A percentile compares a stretch with the other conserved stretches of the same genome.
Evolutionary conservation across 2,113 vertebrate genomes (phyloP).

Genomic region (Perognathus longimembris): DNA sequence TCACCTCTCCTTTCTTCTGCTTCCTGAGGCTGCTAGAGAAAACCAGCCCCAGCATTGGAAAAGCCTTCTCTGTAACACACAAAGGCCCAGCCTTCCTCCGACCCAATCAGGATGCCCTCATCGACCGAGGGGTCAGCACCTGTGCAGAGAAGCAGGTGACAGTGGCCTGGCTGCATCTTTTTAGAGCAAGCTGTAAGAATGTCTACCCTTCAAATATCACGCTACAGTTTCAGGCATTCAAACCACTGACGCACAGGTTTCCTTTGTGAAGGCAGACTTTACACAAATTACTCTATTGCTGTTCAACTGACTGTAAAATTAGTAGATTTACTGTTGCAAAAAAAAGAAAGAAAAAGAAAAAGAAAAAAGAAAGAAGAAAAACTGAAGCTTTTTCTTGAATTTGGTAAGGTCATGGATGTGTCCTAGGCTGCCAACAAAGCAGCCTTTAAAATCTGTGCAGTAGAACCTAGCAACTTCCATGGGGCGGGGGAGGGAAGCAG

Average conservation of each 20-base stretch:
- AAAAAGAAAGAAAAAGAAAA: slow-evolving; percentile 77
- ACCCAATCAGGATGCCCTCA: slow-evolving; percentile 84
- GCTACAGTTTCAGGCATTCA: slow-evolving; percentile 89
- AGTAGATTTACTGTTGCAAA: slow-evolving; percentile 93
- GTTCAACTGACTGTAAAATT: slow-evolving; percentile 98
- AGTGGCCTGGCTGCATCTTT: slow-evolving; percentile 83
- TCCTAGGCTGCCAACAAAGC: slow-evolving; percentile 87
- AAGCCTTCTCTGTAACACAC: slow-evolving; percentile 86
- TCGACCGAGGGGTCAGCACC: slow-evolving; percentile 89
- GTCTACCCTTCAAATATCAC: slow-evolving; percentile 84
- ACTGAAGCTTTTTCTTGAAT: slow-evolving; percentile 85
- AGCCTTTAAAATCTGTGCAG: slow-evolving; percentile 86
- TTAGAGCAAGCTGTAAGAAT: slow-evolving; percentile 85
- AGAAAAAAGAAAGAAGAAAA: slow-evolving; percentile 5
- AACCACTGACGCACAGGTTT: slow-evolving; percentile 91
- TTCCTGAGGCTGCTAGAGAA: slow-evolving; percentile 88
- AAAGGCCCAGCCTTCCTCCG: slow-evolving; percentile 86
- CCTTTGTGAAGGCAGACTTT: slow-evolving; percentile 92
- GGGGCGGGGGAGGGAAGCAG: slow-evolving; percentile 75
- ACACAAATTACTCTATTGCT: slow-evolving; percentile 96
- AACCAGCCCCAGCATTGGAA: slow-evolving; percentile 85
- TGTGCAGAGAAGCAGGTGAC: slow-evolving; percentile 93
- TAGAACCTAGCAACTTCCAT: slow-evolving; percentile 84
- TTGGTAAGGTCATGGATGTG: slow-evolving; percentile 86
- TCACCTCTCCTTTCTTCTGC: slow-evolving; percentile 89